phyloP scores from a whole-genome alignment of 2,888 invertebrate species.

The Mylabris sibirica region DNA sequence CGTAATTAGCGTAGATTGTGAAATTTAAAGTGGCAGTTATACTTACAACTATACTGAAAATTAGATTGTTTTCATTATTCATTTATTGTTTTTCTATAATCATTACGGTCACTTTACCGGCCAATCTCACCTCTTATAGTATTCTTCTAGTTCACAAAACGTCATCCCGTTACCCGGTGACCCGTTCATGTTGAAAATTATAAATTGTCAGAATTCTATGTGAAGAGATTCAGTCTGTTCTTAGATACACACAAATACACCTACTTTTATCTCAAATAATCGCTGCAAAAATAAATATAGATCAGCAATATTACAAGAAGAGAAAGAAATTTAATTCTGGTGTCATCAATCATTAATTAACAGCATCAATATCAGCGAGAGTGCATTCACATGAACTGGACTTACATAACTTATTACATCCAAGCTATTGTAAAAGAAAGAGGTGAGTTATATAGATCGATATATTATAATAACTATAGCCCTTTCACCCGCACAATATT shows the following conservation, averaged over 20 bases:
- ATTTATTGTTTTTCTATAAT: background rate
- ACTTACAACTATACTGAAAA: background rate
- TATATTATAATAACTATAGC: background rate
- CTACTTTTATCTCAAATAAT: too few relatives aligned
- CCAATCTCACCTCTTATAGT: background rate
- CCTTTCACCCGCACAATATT: background rate
- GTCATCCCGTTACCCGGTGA: slow-evolving; percentile 35
- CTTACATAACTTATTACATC: background rate
- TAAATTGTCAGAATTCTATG: slow-evolving; percentile 26
- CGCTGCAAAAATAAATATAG: too few relatives aligned
- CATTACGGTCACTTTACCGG: slow-evolving; percentile 2
- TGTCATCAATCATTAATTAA: slow-evolving; percentile 16
- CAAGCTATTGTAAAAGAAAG: background rate
- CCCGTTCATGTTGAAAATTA: slow-evolving; percentile 31
- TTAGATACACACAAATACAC: background rate
- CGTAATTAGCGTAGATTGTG: background rate
- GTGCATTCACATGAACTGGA: background rate
- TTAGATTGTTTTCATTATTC: background rate
- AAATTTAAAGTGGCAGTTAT: background rate
- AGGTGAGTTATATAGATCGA: background rate
- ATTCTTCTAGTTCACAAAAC: slow-evolving; percentile 12
- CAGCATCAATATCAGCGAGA: background rate
- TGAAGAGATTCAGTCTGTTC: slow-evolving; percentile 32
- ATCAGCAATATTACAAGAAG: too few relatives aligned
- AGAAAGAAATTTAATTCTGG: background rate